Evolutionary conservation across 2,797 vertebrate species (phyloP).

Genomic region (Aldrovandia affinis): DNA sequence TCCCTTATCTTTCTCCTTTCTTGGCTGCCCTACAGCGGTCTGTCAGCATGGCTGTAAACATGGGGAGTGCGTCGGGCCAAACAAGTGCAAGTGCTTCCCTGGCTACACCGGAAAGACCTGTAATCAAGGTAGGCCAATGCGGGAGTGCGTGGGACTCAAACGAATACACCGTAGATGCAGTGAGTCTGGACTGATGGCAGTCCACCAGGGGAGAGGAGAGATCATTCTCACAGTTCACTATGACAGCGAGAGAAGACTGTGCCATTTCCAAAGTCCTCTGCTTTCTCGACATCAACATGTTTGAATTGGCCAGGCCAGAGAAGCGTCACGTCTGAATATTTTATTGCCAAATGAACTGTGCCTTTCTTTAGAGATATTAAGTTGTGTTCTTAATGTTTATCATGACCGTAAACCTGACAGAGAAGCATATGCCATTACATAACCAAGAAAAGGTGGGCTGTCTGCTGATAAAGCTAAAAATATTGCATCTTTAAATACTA

Average conservation of each 20-base stretch:
- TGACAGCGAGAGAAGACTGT: background rate
- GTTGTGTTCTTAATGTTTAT: background rate
- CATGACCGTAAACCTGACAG: background rate
- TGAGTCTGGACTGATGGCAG: background rate
- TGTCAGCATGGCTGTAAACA: constrained; percentile 95
- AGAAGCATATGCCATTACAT: background rate
- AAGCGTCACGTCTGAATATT: constrained; percentile 21
- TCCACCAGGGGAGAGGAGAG: background rate
- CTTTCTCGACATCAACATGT: background rate
- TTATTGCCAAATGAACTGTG: too few relatives aligned
- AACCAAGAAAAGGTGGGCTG: background rate
- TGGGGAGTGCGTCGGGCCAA: constrained; percentile 91
- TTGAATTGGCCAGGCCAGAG: constrained; percentile 28
- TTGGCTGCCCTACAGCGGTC: constrained; percentile 76
- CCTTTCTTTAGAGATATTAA: background rate
- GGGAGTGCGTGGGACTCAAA: background rate
- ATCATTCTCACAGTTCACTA: background rate
- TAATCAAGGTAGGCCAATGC: constrained; percentile 86
- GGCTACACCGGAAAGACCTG: constrained; percentile 96
- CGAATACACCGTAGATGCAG: background rate
- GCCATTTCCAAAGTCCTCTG: background rate
- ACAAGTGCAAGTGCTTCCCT: constrained; percentile 94
- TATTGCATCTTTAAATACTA: background rate
- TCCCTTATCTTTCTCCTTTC: constrained; percentile 1
- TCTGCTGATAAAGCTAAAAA: background rate